Base-by-base conservation (phyloP, 2,888 invertebrate species). In the Caradrina kadenii region DNA sequence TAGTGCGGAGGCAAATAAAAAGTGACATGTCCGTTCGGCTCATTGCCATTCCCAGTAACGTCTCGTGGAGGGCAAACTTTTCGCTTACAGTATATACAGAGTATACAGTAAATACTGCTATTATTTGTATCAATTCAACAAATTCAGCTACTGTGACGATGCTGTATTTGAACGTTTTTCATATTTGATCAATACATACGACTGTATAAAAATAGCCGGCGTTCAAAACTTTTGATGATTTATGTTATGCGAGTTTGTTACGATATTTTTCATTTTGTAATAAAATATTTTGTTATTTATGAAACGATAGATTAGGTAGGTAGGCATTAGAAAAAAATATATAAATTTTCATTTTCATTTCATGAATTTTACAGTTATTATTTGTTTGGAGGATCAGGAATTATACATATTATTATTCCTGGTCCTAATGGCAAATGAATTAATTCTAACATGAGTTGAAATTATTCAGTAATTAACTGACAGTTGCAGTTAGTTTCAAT, bases 11-110 rank as follows among this genome's bases (percentile, higher is more conserved):
- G 73, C 81, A 85, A 90, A 89, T 89, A 87, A 87, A 88, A 89
- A 89, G 75, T 86, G 88, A 88, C 88, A 81, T 84, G 80, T 88
- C 87, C 86, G 86, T 84, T 83, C 79, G 67, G 73, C 81, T 84
- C 83, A 77, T 77, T 82, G 81, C 82, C 62, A 80, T 84, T 84
- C 69, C 74, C 77, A 81, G 78, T 80, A 73, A 64, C 73, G 61
- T 68, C 49, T 49, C 70, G 66, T 52, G 56, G 58, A 64, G 55
- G 42, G 69, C 74, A 66, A 83, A 81, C 74, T 85, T 83, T 82
- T 63, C 73, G 64, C 72, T 84, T 69, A 76, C 77, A 86, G 48
- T 15, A 76, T 45, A 39, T 15, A 76, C 55, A 35, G 26, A 59
- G 50, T 39, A 31, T n/a, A 42, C 48, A 59, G 31, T 59, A 8